Base-by-base conservation (phyloP, 2,797 vertebrate species). In the Sebastes hubbsi region DNA sequence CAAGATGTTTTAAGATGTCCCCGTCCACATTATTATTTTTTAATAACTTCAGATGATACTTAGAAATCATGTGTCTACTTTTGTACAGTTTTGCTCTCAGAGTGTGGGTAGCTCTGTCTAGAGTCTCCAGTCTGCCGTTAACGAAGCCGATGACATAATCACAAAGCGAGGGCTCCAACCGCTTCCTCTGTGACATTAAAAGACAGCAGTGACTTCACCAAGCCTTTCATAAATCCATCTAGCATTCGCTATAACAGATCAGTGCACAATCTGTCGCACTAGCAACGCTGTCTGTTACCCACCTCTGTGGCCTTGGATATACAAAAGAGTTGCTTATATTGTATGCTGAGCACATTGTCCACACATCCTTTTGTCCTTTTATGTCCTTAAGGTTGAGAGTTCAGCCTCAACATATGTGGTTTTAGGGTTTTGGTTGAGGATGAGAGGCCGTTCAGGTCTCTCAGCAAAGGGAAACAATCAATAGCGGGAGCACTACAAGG, bases 381-480 rank as follows among this genome's bases (percentile, higher is more conserved):
- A 54, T 61, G 80, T 91, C 81, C 84, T 79, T 85, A 30, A 55
- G 52, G 77, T 89, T 78, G 71, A 91, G 74, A 84, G 85, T 83
- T 86, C 61, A 16, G 38, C 86, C 87, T 82, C 88, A 84, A 83
- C 88, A n/a, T 75, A 59, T 70, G 74, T 86, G 71, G 67, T 87
- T 64, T 83, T 22, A 46, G 68, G 85, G 85, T 90, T 92, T 89
- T 86, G 89, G 86, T 90, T 80, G 72, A 80, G 75, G 80, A 80
- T 83, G 84, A 72, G 80, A 80, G 75, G 72, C 46, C n/a, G 22
- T 77, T 75, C 93, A 61, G 12, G 71, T 81, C 83, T 83, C 91
- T 95, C 79, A 94, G 90, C 92, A 97, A 93, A 97, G 92, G 22
- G 90, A 92, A 66, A 86, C 63, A 55, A 93, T 81, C 92, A 95